Conservation (phyloP, 2,113 vertebrate genomes). For the Todiramphus saurophagus region DNA sequence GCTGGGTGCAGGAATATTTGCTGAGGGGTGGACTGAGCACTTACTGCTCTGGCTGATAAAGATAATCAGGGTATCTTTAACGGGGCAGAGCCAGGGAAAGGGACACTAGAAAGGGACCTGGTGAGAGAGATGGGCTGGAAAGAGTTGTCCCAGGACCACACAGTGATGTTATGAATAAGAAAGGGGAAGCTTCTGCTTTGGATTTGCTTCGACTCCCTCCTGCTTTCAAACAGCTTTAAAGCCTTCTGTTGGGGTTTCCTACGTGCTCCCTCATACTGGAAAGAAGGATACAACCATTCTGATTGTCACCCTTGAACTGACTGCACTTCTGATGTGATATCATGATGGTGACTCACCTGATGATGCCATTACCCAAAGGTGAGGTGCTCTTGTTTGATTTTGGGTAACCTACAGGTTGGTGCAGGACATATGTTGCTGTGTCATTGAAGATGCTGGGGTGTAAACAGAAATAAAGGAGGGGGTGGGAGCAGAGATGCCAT, state of each 20-base stretch:
- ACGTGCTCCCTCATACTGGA: background rate
- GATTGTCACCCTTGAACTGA: background rate
- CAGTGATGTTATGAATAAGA: background rate
- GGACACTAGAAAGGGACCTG: background rate
- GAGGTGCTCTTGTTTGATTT: background rate
- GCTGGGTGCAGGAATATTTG: background rate
- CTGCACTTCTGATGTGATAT: background rate
- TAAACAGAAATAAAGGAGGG: background rate
- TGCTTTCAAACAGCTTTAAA: conserved; percentile 9
- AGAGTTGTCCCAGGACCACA: background rate
- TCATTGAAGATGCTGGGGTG: background rate
- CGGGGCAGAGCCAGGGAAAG: background rate
- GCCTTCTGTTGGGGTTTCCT: background rate
- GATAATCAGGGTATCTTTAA: background rate
- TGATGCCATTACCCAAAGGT: background rate
- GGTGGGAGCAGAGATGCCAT: background rate
- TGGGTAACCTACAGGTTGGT: background rate
- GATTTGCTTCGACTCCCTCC: background rate
- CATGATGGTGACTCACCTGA: background rate
- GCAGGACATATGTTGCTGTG: background rate
- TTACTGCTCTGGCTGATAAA: background rate
- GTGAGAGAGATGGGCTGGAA: background rate
- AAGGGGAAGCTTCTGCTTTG: background rate
- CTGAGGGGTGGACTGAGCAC: background rate
- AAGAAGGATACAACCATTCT: background rate